These are phyloP conservation scores for Tiliqua scincoides DNA, from an alignment of 2,113 vertebrate genomes.

Conservation along the genomic window DNA sequence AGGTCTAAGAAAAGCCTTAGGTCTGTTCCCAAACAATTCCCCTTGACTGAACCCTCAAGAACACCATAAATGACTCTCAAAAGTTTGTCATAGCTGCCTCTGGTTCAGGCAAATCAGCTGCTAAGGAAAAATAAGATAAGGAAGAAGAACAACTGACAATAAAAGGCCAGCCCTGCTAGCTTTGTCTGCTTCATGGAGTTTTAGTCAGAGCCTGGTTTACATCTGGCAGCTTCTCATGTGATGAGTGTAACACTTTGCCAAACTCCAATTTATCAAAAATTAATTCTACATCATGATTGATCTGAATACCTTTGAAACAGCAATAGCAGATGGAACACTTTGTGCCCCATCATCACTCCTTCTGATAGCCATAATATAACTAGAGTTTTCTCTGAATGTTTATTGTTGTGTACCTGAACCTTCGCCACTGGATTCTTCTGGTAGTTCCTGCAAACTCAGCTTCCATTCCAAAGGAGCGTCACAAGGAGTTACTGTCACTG, in stretches of 20 bases:
- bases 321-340: background rate
- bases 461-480: slow-evolving; percentile 97
- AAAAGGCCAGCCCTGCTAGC: no score
- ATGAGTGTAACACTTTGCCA: background rate
- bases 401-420: slow-evolving; percentile 84
- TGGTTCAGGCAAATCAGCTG: no score
- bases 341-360: background rate
- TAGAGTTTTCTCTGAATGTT: background rate
- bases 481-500: slow-evolving; percentile 94
- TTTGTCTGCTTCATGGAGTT: no score
- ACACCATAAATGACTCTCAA: no score
- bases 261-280: background rate
- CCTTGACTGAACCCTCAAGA: no score
- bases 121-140: no score
- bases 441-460: slow-evolving; percentile 93
- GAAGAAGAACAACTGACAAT: no score
- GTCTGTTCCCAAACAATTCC: no score
- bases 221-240: no score
- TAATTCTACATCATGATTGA: background rate
- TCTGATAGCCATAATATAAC: slow-evolving; percentile 38
- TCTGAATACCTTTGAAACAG: background rate
- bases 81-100: no score
- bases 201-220: no score
- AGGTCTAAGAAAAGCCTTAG: no score
- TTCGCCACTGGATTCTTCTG: slow-evolving; percentile 91